Evolutionary conservation across 2,888 invertebrate genomes (phyloP).

Genomic region (Gymnocheta viridis): DNA sequence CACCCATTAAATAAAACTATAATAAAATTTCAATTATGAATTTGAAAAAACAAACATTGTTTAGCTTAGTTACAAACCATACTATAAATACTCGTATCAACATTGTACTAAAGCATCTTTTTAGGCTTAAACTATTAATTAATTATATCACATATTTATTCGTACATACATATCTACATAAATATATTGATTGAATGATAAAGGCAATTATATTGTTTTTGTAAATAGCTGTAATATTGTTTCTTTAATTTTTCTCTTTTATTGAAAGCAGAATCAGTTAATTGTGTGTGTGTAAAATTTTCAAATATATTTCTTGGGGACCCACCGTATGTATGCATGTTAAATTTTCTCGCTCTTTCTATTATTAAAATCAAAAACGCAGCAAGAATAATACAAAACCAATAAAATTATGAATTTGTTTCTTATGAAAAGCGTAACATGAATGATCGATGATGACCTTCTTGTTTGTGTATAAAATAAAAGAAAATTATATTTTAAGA

Average conservation of each 20-base stretch:
- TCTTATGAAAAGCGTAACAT: slow-evolving; percentile 23
- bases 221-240: slow-evolving; percentile 68
- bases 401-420: slow-evolving; percentile 1
- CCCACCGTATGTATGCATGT: slow-evolving; percentile 68
- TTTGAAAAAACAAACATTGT: slow-evolving; percentile 29
- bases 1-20: slow-evolving; percentile 31
- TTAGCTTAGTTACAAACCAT: slow-evolving; percentile 58
- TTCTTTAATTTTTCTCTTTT: slow-evolving; percentile 49
- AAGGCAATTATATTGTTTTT: slow-evolving; percentile 54
- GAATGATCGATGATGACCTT: slow-evolving; percentile 44
- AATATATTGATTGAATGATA: slow-evolving; percentile 49
- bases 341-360: slow-evolving; percentile 58
- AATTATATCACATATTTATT: slow-evolving; percentile 36
- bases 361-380: slow-evolving; percentile 9
- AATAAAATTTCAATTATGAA: slow-evolving; percentile 29
- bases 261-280: slow-evolving; percentile 49
- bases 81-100: slow-evolving; percentile 37
- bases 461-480: slow-evolving; percentile 47
- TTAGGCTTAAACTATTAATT: slow-evolving; percentile 53
- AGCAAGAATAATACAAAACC: slow-evolving; percentile 15
- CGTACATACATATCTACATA: slow-evolving; percentile 21
- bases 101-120: slow-evolving; percentile 63
- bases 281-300: slow-evolving; percentile 56
- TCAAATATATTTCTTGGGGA: slow-evolving; percentile 63
- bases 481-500: slow-evolving; percentile 19